Evolutionary conservation across 2,888 invertebrate genomes (phyloP).

Genomic region (Sinodicranocentrus sp.): DNA sequence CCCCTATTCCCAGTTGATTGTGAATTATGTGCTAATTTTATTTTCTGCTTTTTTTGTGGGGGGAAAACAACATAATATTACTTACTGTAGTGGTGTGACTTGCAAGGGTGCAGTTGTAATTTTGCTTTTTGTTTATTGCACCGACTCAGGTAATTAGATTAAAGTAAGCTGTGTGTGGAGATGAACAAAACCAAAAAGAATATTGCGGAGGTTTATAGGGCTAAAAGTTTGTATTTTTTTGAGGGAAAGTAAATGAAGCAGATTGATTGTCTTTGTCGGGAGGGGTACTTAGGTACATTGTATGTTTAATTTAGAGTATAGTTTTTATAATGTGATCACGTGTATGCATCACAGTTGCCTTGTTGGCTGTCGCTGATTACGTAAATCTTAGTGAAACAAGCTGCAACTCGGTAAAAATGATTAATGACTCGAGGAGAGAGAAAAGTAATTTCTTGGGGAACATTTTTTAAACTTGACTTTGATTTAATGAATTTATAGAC

Average conservation of each 20-base stretch:
- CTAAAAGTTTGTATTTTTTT: conserved; percentile 4
- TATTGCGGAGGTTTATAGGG: conserved; percentile 41
- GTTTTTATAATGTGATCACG: no score
- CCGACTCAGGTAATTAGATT: conserved; percentile 58
- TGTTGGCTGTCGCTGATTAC: no score
- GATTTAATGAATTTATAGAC: conserved; percentile 77
- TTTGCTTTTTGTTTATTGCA: conserved; percentile 51
- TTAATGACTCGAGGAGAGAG: conserved; percentile 50
- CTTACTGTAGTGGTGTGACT: not conserved
- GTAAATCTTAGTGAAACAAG: not conserved
- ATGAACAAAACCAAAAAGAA: conserved; percentile 34
- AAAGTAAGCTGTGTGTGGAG: conserved; percentile 36
- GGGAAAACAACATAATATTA: not conserved
- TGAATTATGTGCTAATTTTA: conserved; percentile 66
- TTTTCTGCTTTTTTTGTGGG: conserved; percentile 33
- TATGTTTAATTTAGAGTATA: no score
- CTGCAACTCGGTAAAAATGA: conserved; percentile 23
- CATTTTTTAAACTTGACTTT: conserved; percentile 18
- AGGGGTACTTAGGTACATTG: no score
- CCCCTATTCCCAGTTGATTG: conserved; percentile 44
- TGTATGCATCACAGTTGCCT: no score
- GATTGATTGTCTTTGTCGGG: conserved; percentile 57
- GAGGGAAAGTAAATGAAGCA: conserved; percentile 55
- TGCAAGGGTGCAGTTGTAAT: not conserved
- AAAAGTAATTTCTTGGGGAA: conserved; percentile 42